A percentile compares a stretch with the other conserved stretches of the same genome.
Conservation (phyloP, 1,140 invertebrate genomes). For the Dysdera silvatica region DNA sequence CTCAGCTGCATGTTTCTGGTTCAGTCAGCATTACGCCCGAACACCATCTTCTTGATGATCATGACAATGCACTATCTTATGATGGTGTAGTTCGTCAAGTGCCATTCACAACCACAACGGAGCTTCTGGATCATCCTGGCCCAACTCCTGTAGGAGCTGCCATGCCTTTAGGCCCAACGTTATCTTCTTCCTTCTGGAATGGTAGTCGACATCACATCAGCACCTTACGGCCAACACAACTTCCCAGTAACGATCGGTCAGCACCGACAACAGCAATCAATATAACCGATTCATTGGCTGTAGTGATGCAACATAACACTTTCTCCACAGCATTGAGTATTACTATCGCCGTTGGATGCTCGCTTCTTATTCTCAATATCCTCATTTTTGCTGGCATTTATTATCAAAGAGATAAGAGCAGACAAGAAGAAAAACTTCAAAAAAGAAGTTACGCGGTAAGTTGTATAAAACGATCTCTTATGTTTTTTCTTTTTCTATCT, state of each 20-base stretch:
- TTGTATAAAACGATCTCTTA: not conserved
- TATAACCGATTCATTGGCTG: constrained; percentile 17
- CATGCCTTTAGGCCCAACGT: no score
- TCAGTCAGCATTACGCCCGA: constrained; percentile 62
- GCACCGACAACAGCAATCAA: not conserved
- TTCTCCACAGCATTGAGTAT: constrained; percentile 82
- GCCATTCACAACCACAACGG: not conserved
- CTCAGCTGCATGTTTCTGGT: constrained; percentile 60
- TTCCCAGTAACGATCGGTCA: not conserved
- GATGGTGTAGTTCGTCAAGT: constrained; percentile 45
- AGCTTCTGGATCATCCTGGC: not conserved
- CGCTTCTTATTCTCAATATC: constrained; percentile 80
- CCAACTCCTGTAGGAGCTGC: not conserved
- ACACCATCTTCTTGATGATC: constrained; percentile 72
- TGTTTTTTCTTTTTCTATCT: not conserved
- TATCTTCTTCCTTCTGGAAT: not conserved
- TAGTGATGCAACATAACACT: constrained; percentile 47
- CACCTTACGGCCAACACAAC: not conserved
- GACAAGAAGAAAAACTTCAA: constrained; percentile 65
- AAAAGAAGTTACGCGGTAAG: constrained; percentile 54
- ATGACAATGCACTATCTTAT: constrained; percentile 41
- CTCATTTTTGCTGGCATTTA: constrained; percentile 88
- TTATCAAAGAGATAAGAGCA: constrained; percentile 73
- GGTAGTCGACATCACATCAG: not conserved
- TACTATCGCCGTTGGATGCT: constrained; percentile 84